A percentile compares a stretch with the other conserved stretches of the same genome.
Evolutionary conservation across 2,113 vertebrate species (phyloP).

Genomic region (Otus sunia): DNA sequence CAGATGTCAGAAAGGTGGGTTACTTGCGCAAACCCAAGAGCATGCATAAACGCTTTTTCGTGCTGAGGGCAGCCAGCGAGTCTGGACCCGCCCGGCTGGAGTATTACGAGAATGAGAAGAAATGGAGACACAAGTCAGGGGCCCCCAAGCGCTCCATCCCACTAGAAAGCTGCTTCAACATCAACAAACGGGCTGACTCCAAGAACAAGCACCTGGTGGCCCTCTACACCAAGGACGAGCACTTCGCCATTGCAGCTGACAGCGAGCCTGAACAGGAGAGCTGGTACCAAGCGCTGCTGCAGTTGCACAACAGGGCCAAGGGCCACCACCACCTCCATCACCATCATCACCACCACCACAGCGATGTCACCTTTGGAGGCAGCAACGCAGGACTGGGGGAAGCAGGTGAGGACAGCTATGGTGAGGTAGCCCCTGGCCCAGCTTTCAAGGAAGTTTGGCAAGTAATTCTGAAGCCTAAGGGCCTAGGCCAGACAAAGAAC

Average conservation of each 20-base stretch:
- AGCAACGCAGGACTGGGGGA: slow-evolving; percentile 61
- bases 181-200: slow-evolving; percentile 91
- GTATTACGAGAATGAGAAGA: slow-evolving; percentile 93
- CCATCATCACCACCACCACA: slow-evolving; percentile 69
- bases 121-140: slow-evolving; percentile 91
- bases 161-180: slow-evolving; percentile 89
- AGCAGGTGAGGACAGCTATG: slow-evolving; percentile 78
- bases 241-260: slow-evolving; percentile 88
- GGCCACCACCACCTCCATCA: slow-evolving; percentile 75
- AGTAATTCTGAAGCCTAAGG: slow-evolving; percentile 90
- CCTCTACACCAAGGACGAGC: slow-evolving; percentile 89
- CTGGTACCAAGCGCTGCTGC: slow-evolving; percentile 87
- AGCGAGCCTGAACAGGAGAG: slow-evolving; percentile 86
- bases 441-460: slow-evolving; percentile 93
- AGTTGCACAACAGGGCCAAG: slow-evolving; percentile 86
- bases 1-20: slow-evolving; percentile 90
- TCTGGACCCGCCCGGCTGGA: slow-evolving; percentile 87
- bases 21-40: slow-evolving; percentile 94
- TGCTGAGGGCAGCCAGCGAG: slow-evolving; percentile 85
- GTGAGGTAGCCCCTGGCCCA: slow-evolving; percentile 80
- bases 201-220: slow-evolving; percentile 91
- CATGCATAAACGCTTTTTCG: slow-evolving; percentile 93
- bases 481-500: slow-evolving; percentile 89
- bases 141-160: slow-evolving; percentile 88
- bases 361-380: slow-evolving; percentile 58